phyloP scores from a whole-genome alignment of 2,797 vertebrate species.

The Pseudochaenichthys georgianus region DNA sequence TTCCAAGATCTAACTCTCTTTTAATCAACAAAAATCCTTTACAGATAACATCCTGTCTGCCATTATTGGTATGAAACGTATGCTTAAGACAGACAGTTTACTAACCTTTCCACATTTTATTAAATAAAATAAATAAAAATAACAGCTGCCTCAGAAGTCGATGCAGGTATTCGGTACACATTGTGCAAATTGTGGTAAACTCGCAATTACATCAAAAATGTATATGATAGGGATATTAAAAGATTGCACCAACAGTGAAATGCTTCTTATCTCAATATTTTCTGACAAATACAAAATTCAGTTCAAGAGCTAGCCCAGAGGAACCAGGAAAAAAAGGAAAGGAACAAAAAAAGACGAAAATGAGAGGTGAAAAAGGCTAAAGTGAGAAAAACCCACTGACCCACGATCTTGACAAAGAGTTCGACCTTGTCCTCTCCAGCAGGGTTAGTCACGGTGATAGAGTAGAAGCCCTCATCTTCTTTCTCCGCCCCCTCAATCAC shows the following conservation, averaged over 20 bases:
- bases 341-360: background rate
- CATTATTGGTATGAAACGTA: background rate
- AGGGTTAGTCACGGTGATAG: constrained; percentile 89
- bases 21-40: background rate
- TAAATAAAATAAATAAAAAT: no score
- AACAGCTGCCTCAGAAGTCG: background rate
- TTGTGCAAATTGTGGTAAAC: background rate
- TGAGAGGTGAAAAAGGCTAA: background rate
- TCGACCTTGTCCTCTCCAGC: constrained; percentile 88
- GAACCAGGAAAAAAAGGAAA: background rate
- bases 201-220: background rate
- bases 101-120: no score
- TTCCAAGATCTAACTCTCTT: background rate
- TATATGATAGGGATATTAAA: background rate
- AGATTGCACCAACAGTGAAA: background rate
- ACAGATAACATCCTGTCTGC: background rate
- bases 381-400: constrained; percentile 74
- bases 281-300: background rate
- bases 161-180: background rate
- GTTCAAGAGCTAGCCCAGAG: background rate
- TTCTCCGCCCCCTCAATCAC: constrained; percentile 91
- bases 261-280: background rate
- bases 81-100: background rate
- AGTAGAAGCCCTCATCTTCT: constrained; percentile 86
- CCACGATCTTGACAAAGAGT: constrained; percentile 88